A percentile compares a stretch with the other conserved stretches of the same genome.
Evolutionary conservation across 2,113 vertebrate species (phyloP).

Genomic region (Saccopteryx bilineata): DNA sequence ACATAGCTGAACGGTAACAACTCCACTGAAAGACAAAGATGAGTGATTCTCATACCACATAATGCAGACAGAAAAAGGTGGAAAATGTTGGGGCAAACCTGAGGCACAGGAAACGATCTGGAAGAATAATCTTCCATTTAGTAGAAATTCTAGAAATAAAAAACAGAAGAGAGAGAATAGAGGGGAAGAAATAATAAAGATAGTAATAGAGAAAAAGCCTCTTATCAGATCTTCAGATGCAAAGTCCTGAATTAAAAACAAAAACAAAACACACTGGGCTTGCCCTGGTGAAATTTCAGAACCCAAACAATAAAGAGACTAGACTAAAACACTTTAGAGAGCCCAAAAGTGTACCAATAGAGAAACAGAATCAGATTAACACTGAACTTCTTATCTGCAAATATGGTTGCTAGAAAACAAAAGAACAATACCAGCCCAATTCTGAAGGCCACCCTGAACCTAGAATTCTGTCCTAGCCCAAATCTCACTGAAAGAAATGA

Average conservation of each 20-base stretch:
- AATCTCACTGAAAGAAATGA: background rate
- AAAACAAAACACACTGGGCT: background rate
- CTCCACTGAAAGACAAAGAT: background rate
- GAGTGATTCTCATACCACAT: background rate
- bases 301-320: background rate
- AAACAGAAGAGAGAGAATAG: background rate
- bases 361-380: background rate
- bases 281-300: conserved; percentile 8
- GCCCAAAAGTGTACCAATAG: background rate
- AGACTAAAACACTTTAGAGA: background rate
- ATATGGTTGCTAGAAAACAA: conserved; percentile 15
- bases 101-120: background rate
- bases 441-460: conserved; percentile 2
- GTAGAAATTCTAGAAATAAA: background rate
- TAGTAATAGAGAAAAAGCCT: conserved; percentile 1
- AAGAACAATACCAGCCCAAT: background rate
- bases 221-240: conserved; percentile 44
- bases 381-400: background rate
- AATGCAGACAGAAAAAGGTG: background rate
- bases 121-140: background rate
- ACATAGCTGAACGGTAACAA: background rate
- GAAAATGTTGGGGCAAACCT: background rate
- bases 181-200: conserved; percentile 37
- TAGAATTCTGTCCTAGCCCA: background rate
- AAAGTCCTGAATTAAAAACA: conserved; percentile 25